Conservation (phyloP, 2,113 vertebrate species). For the Aspidoscelis tigris region DNA sequence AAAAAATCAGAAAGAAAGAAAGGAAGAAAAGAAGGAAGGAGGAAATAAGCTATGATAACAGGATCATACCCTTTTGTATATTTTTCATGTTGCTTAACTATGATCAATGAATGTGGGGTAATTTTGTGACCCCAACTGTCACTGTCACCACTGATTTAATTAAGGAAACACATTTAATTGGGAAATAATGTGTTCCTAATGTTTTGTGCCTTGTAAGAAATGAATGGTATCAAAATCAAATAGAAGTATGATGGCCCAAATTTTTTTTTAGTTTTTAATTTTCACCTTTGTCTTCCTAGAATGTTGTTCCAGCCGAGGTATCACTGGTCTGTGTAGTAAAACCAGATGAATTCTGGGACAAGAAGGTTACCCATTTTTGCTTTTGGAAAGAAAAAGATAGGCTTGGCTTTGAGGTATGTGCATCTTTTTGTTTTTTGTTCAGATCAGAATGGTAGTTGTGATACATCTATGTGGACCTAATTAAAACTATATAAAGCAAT, state of each 20-base stretch:
- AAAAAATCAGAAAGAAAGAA: no score
- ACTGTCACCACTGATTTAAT: neutral
- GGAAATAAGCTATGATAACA: no score
- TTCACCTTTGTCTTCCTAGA: constrained; percentile 74
- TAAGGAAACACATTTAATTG: no score
- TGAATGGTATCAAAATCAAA: neutral
- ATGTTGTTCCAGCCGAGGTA: constrained; percentile 97
- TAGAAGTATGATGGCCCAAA: constrained; percentile 24
- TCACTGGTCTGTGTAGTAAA: constrained; percentile 99
- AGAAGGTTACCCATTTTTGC: constrained; percentile 99
- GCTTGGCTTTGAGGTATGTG: constrained; percentile 94
- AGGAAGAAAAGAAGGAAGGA: no score
- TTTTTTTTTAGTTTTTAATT: constrained; percentile 34
- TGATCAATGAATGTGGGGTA: no score
- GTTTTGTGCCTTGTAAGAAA: neutral
- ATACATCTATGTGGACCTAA: neutral
- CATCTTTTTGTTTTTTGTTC: constrained; percentile 23
- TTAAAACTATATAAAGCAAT: constrained; percentile 34
- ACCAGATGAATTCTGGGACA: constrained; percentile 99
- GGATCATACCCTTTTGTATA: neutral
- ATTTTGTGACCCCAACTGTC: neutral
- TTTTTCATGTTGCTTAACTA: neutral
- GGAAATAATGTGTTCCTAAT: neutral
- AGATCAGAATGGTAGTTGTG: neutral
- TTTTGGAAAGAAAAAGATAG: constrained; percentile 99